Conservation (phyloP, 2,797 vertebrate species). For the Sebastes itinus region DNA sequence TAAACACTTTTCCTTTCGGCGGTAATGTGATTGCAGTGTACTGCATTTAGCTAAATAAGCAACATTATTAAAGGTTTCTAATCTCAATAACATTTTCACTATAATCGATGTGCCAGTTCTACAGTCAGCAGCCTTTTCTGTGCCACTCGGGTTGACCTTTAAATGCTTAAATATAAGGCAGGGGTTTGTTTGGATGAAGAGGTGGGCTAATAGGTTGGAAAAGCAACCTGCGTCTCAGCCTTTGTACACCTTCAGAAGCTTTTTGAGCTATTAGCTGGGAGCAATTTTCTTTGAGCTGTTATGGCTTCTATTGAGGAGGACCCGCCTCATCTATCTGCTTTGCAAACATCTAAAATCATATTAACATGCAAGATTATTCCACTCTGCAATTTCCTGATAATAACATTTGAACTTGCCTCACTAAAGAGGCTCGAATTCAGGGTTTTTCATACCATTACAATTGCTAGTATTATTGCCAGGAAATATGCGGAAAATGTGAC, state of each 20-base stretch:
- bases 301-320: neutral
- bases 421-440: neutral
- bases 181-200: conserved; percentile 9
- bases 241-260: neutral
- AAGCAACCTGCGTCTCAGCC: neutral
- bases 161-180: conserved; percentile 20
- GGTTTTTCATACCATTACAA: neutral
- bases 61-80: conserved; percentile 12
- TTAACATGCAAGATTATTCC: neutral
- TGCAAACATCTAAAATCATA: conserved; percentile 15
- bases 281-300: neutral
- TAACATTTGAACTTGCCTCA: conserved; percentile 13
- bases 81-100: conserved; percentile 23
- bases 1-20: conserved; percentile 13
- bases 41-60: conserved; percentile 23
- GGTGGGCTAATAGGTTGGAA: conserved; percentile 4
- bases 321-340: neutral
- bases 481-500: neutral
- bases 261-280: neutral
- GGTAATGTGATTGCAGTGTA: neutral
- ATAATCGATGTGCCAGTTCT: conserved; percentile 32
- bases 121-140: conserved; percentile 11
- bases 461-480: neutral
- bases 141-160: conserved; percentile 30
- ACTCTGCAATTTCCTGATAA: neutral